phyloP scores from a whole-genome alignment of 2,888 invertebrate species.

The Cerceris rybyensis region DNA sequence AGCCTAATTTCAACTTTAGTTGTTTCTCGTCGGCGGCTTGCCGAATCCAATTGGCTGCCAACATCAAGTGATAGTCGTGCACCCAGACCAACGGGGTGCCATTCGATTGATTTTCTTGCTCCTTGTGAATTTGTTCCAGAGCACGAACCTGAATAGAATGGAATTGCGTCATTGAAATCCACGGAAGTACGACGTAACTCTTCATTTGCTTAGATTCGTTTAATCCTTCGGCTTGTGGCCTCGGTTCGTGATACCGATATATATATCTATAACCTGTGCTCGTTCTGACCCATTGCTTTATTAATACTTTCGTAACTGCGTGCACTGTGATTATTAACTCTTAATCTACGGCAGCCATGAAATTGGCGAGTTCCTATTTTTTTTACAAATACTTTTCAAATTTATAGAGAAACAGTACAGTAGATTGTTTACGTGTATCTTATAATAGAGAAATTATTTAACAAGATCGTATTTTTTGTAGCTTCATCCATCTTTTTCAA shows the following conservation, averaged over 20 bases:
- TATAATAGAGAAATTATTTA: too few species aligned
- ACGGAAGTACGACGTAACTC: neutral
- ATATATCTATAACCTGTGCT: neutral
- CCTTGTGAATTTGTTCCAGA: conserved; percentile 74
- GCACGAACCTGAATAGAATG: conserved; percentile 70
- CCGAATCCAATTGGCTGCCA: conserved; percentile 95
- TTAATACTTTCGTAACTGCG: too few species aligned
- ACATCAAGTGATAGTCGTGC: conserved; percentile 96
- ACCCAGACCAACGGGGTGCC: conserved; percentile 93
- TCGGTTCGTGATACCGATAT: neutral
- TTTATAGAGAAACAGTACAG: too few species aligned
- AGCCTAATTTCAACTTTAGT: conserved; percentile 91
- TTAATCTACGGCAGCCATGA: too few species aligned
- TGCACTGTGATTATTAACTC: too few species aligned
- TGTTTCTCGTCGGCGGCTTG: conserved; percentile 91
- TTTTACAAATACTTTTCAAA: too few species aligned
- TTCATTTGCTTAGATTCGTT: neutral
- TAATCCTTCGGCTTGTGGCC: too few species aligned
- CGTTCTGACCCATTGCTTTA: too few species aligned
- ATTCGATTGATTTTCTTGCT: conserved; percentile 74
- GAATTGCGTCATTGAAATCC: neutral
- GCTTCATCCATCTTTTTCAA: too few species aligned
- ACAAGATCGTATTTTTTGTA: too few species aligned
- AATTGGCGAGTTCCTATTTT: too few species aligned
- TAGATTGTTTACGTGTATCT: too few species aligned